Base-by-base conservation (phyloP, 2,113 vertebrate species). In the Syngnathus floridae region DNA sequence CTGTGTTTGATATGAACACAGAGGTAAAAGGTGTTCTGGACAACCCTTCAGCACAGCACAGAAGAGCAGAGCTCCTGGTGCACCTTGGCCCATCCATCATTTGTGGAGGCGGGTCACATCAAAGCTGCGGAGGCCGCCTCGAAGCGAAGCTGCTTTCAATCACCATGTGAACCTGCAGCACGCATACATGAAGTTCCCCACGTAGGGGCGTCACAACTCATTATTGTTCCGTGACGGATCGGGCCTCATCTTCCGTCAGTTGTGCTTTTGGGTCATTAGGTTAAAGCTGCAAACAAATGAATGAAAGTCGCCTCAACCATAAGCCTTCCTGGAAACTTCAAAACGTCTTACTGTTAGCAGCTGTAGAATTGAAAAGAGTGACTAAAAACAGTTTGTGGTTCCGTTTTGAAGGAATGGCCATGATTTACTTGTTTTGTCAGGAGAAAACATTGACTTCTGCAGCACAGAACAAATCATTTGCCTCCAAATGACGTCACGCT, bases 141-240 rank as follows among this genome's bases (percentile, higher is more conserved):
- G 31, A 26, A 38, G n/a, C 68, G 45, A 55, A 19, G 1, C 13
- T 43, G 60, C 57, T 43, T 58, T 37, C 19, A 78, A 85, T 81
- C n/a, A 41, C 35, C 7, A 76, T 82, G 73, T 66, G 19, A 35
- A 74, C 67, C 73, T 70, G 56, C 17, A 26, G 26, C 26, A 26
- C 26, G 26, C 26, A 26, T 26, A 7, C 60, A 26, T 81, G 74
- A 62, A 62, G 80, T 57, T 82, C 78, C 77, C 62, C 83, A 83
- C 75, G 75, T 84, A 83, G 70, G 68, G 70, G 63, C 69, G 71
- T 70, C 70, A 71, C 68, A 55, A 67, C 73, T 71, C 71, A 79
- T 84, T 77, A 69, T 76, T 43, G 11, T 9, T 55, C 4, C 65
- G 62, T 35, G 72, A 62, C 64, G 26, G 26, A 31, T 31, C 26